Percentiles rank a stretch among this genome's conserved stretches.
Conservation (phyloP, 2,797 vertebrate genomes). For the Distichodus sexfasciatus region DNA sequence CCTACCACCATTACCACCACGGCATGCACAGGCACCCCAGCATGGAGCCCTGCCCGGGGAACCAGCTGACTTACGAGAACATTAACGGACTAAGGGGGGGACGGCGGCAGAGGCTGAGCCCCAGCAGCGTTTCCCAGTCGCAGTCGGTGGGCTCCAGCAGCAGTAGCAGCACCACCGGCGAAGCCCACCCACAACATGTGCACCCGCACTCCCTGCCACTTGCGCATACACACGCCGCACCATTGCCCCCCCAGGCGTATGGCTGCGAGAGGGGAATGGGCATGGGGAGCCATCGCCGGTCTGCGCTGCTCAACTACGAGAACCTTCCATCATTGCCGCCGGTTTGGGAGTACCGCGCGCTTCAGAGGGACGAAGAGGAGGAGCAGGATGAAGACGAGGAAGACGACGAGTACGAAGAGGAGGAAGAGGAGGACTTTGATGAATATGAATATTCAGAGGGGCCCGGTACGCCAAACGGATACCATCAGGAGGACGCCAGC, state of each 20-base stretch:
- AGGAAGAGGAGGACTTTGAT: constrained; percentile 74
- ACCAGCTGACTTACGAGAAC: constrained; percentile 87
- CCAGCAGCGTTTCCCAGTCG: constrained; percentile 78
- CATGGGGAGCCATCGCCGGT: constrained; percentile 78
- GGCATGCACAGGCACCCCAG: constrained; percentile 78
- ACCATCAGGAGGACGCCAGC: constrained; percentile 78
- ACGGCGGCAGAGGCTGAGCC: constrained; percentile 75
- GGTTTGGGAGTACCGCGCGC: constrained; percentile 88
- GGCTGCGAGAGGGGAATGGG: constrained; percentile 68
- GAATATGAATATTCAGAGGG: constrained; percentile 81
- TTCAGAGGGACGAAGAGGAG: constrained; percentile 80
- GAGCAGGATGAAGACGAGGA: constrained; percentile 68
- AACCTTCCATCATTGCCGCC: constrained; percentile 93
- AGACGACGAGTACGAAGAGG: constrained; percentile 75
- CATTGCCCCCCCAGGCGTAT: constrained; percentile 71
- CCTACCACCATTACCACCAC: constrained; percentile 78
- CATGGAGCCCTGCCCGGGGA: constrained; percentile 75
- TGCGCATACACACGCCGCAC: constrained; percentile 62
- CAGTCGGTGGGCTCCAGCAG: constrained; percentile 81
- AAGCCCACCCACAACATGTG: constrained; percentile 74
- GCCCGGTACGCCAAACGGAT: constrained; percentile 82
- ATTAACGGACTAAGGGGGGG: constrained; percentile 76
- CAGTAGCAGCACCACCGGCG: constrained; percentile 83
- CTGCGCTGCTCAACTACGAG: constrained; percentile 92
- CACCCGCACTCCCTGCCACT: constrained; percentile 54